Evolutionary conservation across 2,113 vertebrate genomes (phyloP).

Genomic region (Hiodon tergisus): DNA sequence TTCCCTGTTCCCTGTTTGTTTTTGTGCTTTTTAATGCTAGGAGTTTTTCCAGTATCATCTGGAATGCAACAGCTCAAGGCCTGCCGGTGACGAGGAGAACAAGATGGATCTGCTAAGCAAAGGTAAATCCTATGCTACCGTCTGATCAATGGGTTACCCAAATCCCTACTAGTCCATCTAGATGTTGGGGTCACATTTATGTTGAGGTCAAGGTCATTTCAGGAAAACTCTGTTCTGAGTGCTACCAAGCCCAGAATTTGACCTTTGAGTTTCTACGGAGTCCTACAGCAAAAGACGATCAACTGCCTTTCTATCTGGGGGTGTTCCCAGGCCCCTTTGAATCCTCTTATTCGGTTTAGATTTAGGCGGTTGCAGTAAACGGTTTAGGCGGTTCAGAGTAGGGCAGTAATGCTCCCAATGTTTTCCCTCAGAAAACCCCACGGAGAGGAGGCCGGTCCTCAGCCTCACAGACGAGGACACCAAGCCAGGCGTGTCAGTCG

Average conservation of each 20-base stretch:
- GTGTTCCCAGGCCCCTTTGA: no score
- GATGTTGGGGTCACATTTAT: no score
- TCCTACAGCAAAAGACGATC: background rate
- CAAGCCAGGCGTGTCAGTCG: slow-evolving; percentile 42
- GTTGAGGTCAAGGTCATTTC: background rate
- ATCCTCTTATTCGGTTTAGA: no score
- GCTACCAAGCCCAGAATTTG: background rate
- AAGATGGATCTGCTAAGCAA: slow-evolving; percentile 83
- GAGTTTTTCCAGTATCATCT: slow-evolving; percentile 83
- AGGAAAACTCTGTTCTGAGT: no score
- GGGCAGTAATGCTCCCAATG: background rate
- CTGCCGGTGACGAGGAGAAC: slow-evolving; percentile 70
- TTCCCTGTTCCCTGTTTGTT: background rate
- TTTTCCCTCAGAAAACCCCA: slow-evolving; percentile 40
- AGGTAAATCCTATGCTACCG: slow-evolving; percentile 55
- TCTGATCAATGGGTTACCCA: background rate
- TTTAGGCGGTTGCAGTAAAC: background rate
- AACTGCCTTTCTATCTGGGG: no score
- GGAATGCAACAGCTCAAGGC: slow-evolving; percentile 55
- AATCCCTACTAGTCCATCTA: background rate
- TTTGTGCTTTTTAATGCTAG: slow-evolving; percentile 45
- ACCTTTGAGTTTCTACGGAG: background rate
- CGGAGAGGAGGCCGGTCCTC: slow-evolving; percentile 45
- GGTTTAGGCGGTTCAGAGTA: background rate
- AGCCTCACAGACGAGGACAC: slow-evolving; percentile 49